A percentile compares a stretch with the other conserved stretches of the same genome.
phyloP scores from a whole-genome alignment of 2,888 invertebrate genomes.

The Spialia ferax region DNA sequence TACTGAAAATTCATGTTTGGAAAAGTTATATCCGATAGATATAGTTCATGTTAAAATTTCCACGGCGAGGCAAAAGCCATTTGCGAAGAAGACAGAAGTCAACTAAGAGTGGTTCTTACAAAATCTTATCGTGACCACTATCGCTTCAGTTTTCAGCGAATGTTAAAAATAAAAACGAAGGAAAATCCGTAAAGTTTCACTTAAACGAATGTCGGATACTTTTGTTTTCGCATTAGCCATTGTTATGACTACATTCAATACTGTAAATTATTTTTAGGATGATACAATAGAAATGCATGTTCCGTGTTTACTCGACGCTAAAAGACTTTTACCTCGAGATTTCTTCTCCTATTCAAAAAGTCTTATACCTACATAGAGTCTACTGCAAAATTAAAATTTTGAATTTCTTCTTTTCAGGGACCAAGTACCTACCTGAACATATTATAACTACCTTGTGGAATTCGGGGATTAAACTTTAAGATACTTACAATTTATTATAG shows the following conservation, averaged over 20 bases:
- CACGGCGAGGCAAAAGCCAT: slow-evolving; percentile 27
- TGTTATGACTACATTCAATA: slow-evolving; percentile 36
- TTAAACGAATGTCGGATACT: slow-evolving; percentile 21
- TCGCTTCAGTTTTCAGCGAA: slow-evolving; percentile 28
- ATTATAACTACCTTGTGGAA: background rate
- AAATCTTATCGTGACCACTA: slow-evolving; percentile 24
- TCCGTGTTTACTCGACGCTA: slow-evolving; percentile 12
- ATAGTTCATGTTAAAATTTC: slow-evolving; percentile 14
- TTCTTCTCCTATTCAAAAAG: slow-evolving; percentile 16
- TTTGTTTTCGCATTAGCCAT: slow-evolving; percentile 37
- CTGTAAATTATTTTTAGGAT: slow-evolving; percentile 27
- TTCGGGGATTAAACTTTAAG: slow-evolving; percentile 2
- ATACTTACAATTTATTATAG: slow-evolving; percentile 20
- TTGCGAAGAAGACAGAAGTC: slow-evolving; percentile 25
- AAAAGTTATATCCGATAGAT: slow-evolving; percentile 11
- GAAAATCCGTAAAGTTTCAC: background rate
- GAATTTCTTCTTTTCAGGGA: background rate
- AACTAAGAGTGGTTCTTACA: slow-evolving; percentile 18
- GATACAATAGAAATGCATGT: slow-evolving; percentile 20
- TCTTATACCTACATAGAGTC: background rate
- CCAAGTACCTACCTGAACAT: no score
- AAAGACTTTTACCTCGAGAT: slow-evolving; percentile 15
- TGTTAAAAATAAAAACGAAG: slow-evolving; percentile 28
- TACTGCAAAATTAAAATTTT: slow-evolving; percentile 4
- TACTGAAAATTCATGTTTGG: slow-evolving; percentile 15